These are phyloP conservation scores for Synergus itoensis DNA, from an alignment of 2,888 invertebrate species.

Conservation along the genomic window DNA sequence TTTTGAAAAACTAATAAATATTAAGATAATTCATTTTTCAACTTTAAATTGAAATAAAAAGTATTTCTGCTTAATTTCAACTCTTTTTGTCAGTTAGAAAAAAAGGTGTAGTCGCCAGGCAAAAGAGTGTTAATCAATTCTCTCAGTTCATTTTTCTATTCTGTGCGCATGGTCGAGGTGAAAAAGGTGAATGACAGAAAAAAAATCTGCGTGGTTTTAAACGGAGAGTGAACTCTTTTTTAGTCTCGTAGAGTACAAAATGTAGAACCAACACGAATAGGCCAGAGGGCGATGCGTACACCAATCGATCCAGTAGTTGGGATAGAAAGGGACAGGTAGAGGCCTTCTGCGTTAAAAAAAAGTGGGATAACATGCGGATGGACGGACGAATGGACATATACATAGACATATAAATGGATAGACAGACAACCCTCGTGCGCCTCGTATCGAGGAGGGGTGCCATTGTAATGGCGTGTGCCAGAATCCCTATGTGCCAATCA, in stretches of 20 bases:
- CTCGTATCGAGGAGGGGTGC: constrained; percentile 63
- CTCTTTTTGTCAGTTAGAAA: not conserved
- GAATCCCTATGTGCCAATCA: constrained; percentile 67
- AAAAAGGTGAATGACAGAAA: constrained; percentile 8
- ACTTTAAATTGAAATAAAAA: too few relatives aligned
- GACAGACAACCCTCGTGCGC: constrained; percentile 63
- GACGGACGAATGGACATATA: constrained; percentile 60
- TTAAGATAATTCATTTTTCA: too few relatives aligned
- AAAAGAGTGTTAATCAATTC: constrained; percentile 1
- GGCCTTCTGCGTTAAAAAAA: constrained; percentile 64
- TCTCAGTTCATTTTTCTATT: not conserved
- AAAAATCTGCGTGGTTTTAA: constrained; percentile 3
- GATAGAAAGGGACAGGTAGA: constrained; percentile 55
- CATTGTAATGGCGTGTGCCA: constrained; percentile 70
- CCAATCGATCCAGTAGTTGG: constrained; percentile 63
- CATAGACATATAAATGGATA: constrained; percentile 59
- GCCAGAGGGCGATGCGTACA: constrained; percentile 62
- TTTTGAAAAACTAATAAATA: too few relatives aligned
- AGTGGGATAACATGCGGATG: constrained; percentile 67
- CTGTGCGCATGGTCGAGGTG: not conserved
- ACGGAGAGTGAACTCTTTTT: not conserved
- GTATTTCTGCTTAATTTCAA: too few relatives aligned
- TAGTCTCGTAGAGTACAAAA: not conserved
- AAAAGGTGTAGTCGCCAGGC: not conserved
- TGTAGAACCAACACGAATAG: constrained; percentile 51